Conservation (phyloP, 2,113 vertebrate species). For the Cryptomyrus ogoouensis region DNA sequence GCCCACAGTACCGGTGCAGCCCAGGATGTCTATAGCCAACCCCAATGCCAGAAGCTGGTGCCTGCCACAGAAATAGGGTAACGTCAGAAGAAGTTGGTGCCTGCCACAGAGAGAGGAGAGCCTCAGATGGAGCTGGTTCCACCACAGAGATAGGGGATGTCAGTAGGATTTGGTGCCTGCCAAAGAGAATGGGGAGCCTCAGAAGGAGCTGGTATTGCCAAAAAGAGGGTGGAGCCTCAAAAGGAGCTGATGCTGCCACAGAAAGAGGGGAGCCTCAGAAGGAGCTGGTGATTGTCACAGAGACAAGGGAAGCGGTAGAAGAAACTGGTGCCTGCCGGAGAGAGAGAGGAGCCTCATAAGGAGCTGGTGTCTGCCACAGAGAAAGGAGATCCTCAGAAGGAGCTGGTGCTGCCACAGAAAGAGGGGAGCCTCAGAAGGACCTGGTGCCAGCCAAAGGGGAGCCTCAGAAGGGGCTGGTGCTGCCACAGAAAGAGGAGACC, state of each 20-base stretch:
- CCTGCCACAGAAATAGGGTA: constrained; percentile 43
- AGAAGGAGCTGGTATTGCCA: not conserved
- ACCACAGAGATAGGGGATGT: not conserved
- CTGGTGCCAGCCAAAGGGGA: no score
- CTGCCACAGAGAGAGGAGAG: not conserved
- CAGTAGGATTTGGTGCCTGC: not conserved
- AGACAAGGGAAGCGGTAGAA: no score
- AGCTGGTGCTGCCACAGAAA: not conserved
- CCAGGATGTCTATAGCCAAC: constrained; percentile 73
- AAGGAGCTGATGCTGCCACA: not conserved
- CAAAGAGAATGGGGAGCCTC: not conserved
- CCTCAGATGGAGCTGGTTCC: not conserved
- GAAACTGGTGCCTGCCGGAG: constrained; percentile 51
- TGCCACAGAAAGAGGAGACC: not conserved
- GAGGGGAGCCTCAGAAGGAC: not conserved
- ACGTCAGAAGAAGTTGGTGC: not conserved
- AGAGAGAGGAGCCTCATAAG: not conserved
- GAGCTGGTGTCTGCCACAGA: not conserved
- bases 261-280: not conserved
- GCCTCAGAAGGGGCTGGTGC: not conserved
- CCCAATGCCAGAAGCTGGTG: constrained; percentile 70
- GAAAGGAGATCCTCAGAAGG: not conserved
- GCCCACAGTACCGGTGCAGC: constrained; percentile 62
- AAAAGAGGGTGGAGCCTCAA: not conserved
- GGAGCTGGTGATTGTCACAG: not conserved